Evolutionary conservation across 2,888 invertebrate genomes (phyloP), one percentile per base, ranked within the genome.

Genomic region (Chrysomela aeneicollis): DNA sequence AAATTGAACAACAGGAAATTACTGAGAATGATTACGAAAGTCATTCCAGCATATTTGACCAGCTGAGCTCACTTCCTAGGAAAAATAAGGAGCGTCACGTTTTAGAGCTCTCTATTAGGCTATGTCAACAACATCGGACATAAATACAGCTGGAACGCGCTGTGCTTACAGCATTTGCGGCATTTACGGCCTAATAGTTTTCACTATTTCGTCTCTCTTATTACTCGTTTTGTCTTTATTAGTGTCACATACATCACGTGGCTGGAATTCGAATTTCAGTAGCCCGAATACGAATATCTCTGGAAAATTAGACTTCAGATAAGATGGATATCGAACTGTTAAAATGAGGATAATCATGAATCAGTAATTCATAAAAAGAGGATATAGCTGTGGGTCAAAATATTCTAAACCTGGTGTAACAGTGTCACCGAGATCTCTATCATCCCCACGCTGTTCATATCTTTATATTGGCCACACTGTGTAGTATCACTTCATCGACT

Each of bases 31-130:
- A 65, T 58, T 65, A 61, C 52, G 46, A 46, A 26, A 65, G 61
- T 61, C 61, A 65, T 63, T 72, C 65, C 67, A 66, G 68, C 51
- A 67, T 73, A 71, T 76, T 73, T 74, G 73, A 73, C 74, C 77
- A 77, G 77, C 77, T 77, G 77, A 76, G 74, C 75, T 74, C 73
- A 76, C 77, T 76, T 76, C 74, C 74, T 73, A 73, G 73, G 73
- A 73, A 73, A 77, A 77, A 77, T 74, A 77, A 69, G 57, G 66
- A 69, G 70, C 69, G 73, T 73, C 74, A 76, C 75, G 74, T 73
- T 70, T 67, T 65, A 62, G 62, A 68, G 71, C 74, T 71, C 73
- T 75, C 77, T 74, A 75, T 76, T 75, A 75, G 74, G 74, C 72
- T 76, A 66, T 74, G 76, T 77, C 75, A 77, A 76, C 75, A 75